Evolutionary conservation across 2,113 vertebrate species (phyloP), one percentile per base, ranked within the genome.

Genomic region (Anarhynchus alexandrinus): DNA sequence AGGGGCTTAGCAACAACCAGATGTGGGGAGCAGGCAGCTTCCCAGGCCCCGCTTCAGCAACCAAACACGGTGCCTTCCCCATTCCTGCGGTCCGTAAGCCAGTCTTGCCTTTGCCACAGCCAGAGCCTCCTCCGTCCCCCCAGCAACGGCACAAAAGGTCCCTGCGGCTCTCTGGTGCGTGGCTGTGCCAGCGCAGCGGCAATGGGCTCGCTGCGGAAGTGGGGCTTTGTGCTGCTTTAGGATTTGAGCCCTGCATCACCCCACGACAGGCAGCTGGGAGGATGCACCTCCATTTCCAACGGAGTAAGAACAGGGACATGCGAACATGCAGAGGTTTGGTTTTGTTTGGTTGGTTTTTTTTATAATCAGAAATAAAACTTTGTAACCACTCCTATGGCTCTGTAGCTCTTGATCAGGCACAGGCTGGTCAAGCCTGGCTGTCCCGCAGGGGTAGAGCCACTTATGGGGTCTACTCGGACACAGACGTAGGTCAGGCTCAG

Each of bases 331-430:
- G 79, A 85, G 18, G 34, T 27, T 66, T 45, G 17, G 11, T 3
- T 78, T 92, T 34, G 42, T 49, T 52, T 43, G 21, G 9, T 34
- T 22, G 13, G 13, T 2, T 14, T 51, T 86, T 93, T 91, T 61
- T n/a, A 78, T 93, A 89, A 96, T 72, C 81, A 87, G 70, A 95
- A 96, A 94, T 96, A 97, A 95, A 96, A 22, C 62, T 88, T 87
- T 91, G 84, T 97, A 97, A 95, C 70, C 90, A 90, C 74, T 93
- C 30, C 58, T 69, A 17, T 4, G 23, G 38, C 52, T 91, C 42
- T 34, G 43, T 34, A 45, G 40, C 40, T 85, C 40, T 40, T 65
- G n/a, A 71, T n/a, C 47, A 89, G 78, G 27, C 69, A 29, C 2
- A 32, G 79, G 27, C 43, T 45, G 49, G 42, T 36, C 25, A 40